A percentile compares a stretch with the other conserved stretches of the same genome.
phyloP scores from a whole-genome alignment of 23 tunicate genomes.

The Corella eumyota region DNA sequence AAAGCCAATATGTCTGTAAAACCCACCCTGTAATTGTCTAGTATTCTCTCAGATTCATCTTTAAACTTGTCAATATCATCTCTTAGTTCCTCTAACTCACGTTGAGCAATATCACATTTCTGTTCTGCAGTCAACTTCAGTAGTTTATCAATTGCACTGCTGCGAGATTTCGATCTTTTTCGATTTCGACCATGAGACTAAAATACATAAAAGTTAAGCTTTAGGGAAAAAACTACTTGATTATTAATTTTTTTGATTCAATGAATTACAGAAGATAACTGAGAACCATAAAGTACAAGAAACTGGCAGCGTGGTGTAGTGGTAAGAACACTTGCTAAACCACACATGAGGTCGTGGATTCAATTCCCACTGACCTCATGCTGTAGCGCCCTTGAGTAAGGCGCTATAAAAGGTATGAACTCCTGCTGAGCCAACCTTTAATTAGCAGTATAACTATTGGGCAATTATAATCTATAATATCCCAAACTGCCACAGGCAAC shows the following conservation, averaged over 20 bases:
- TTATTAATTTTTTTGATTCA: neutral
- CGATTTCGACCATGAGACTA: constrained; percentile 17
- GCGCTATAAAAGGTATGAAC: no score
- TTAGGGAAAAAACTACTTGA: neutral
- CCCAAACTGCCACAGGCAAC: no score
- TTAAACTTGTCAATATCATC: constrained; percentile 51
- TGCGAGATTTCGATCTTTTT: constrained; percentile 36
- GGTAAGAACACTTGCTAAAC: no score
- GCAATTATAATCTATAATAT: no score
- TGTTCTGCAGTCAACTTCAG: constrained; percentile 72
- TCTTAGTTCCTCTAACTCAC: constrained; percentile 69
- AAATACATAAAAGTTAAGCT: neutral
- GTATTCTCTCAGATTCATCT: constrained; percentile 69
- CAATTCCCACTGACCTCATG: no score
- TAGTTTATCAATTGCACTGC: constrained; percentile 55
- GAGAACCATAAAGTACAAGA: neutral
- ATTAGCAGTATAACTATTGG: no score
- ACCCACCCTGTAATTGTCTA: constrained; percentile 69
- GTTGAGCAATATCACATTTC: constrained; percentile 88
- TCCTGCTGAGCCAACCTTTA: no score
- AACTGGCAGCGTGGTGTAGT: no score
- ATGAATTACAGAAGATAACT: neutral
- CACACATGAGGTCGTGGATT: no score
- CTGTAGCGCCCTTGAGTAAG: no score
- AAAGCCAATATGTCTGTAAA: neutral